Conservation (phyloP, 1,140 invertebrate genomes). For the Harlomillsia oculata region DNA sequence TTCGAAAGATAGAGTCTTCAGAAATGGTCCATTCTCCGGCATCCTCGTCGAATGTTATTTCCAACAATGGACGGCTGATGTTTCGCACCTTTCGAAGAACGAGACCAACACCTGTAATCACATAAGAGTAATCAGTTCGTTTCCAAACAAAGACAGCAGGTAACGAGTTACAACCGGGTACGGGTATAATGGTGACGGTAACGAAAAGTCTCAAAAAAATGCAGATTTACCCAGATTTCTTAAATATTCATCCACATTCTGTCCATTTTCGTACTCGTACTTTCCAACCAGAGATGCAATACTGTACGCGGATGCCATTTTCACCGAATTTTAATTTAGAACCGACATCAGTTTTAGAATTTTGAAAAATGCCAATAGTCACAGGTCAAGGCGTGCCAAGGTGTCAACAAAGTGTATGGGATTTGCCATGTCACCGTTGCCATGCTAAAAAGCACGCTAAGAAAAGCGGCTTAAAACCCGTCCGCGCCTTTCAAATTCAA, state of each 20-base stretch:
- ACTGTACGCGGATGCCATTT: neutral
- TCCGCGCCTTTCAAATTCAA: no score
- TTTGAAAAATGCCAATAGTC: no score
- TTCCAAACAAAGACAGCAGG: neutral
- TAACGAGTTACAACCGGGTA: neutral
- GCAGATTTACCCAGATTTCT: slow-evolving; percentile 42
- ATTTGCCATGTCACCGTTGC: no score
- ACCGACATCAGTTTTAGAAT: no score
- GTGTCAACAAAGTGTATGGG: no score
- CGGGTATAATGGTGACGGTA: neutral
- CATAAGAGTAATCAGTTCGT: neutral
- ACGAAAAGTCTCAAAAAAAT: neutral
- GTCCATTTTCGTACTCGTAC: slow-evolving; percentile 41
- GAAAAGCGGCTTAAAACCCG: no score
- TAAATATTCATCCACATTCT: slow-evolving; percentile 46
- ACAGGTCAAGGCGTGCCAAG: no score
- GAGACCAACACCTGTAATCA: slow-evolving; percentile 22
- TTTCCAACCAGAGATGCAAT: slow-evolving; percentile 38
- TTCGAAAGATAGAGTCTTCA: slow-evolving; percentile 16
- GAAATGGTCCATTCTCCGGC: slow-evolving; percentile 6
- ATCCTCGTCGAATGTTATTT: slow-evolving; percentile 5
- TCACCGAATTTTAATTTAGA: neutral
- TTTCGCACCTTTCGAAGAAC: slow-evolving; percentile 24
- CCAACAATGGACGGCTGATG: slow-evolving; percentile 8
- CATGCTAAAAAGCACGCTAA: no score